Evolutionary conservation across 2,888 invertebrate species (phyloP), one percentile per base, ranked within the genome.

Genomic region (Meliscaeva auricollis): DNA sequence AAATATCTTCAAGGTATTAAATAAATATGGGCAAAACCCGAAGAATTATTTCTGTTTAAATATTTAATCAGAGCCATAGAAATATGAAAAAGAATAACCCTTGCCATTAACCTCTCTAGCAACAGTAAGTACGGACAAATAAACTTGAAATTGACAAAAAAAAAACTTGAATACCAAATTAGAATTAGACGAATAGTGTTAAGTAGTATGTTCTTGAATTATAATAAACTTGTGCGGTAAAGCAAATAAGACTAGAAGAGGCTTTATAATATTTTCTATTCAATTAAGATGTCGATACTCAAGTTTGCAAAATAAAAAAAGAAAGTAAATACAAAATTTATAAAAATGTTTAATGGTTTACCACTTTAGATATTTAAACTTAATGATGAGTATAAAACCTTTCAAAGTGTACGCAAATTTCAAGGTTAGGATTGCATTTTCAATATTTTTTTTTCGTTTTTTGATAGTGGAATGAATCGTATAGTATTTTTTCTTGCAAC

Each of bases 181-280:
- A 8, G 52, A 52, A 64, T 70, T 77, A 56, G 70, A 70, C 38
- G 41, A 20, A 48, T 44, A 22, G 70, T 78, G 77, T 56, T 78
- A 78, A 78, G 15, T 70, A 35, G 22, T 56, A 15, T 78, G 70
- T 56, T 70, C 64, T 41, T 70, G 64, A 64, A 38, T 41, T n/a
- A 2, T 8, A 26, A 17, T 13, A 2, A 38, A 20, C 38, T 38
- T 62, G 44, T 50, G 66, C 17, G 62, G 44, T 2, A n/a, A 66
- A 30, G 5, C 9, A 52, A 52, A 17, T 22, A 58, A 52, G 11
- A n/a, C 4, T 35, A n/a, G 13, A 32, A 44, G 3, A 3, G 9
- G 11, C 15, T 60, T 58, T n/a, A 11, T 7, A 32, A 6, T 38
- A 50, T 22, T 60, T 60, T 60, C 50, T 72, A 22, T 56, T 54